Percentiles rank a stretch among this genome's conserved stretches.
These are phyloP conservation scores for Morpho achilles DNA, from an alignment of 2,888 invertebrate species.

Conservation along the genomic window DNA sequence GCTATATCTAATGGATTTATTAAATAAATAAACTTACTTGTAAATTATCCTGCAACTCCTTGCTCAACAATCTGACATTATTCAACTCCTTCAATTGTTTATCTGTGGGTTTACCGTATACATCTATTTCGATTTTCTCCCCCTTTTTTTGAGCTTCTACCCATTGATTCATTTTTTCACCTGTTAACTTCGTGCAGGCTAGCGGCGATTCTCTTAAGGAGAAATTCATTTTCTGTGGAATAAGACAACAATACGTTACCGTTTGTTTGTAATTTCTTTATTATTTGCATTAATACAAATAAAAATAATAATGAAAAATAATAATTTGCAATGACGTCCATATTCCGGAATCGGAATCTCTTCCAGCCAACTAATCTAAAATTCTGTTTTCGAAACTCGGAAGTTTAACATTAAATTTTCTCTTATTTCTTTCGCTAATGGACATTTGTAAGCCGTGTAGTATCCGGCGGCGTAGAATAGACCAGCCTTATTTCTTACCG, in stretches of 20 bases:
- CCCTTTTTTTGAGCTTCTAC: conserved; percentile 48
- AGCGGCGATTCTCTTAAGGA: conserved; percentile 42
- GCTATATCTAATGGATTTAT: background rate
- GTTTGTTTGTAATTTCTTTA: too few relatives aligned
- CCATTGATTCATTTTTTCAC: conserved; percentile 56
- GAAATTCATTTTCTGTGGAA: conserved; percentile 48
- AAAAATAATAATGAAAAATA: too few relatives aligned
- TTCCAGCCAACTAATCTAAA: too few relatives aligned
- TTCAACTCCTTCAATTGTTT: conserved; percentile 60
- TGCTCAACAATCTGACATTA: conserved; percentile 58
- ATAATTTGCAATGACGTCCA: too few relatives aligned
- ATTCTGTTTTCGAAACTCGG: too few relatives aligned
- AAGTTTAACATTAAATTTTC: too few relatives aligned
- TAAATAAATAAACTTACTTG: conserved; percentile 30
- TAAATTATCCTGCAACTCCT: conserved; percentile 62
- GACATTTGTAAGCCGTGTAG: too few relatives aligned
- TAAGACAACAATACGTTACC: background rate
- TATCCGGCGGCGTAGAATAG: too few relatives aligned
- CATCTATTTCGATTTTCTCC: conserved; percentile 48
- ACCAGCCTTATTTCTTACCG: too few relatives aligned
- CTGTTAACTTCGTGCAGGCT: conserved; percentile 37
- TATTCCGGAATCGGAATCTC: too few relatives aligned
- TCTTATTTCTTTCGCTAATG: too few relatives aligned
- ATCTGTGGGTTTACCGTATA: conserved; percentile 60
- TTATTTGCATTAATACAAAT: too few relatives aligned